Evolutionary conservation across 1,140 invertebrate genomes (phyloP).

Genomic region (Eufriesea mexicana): DNA sequence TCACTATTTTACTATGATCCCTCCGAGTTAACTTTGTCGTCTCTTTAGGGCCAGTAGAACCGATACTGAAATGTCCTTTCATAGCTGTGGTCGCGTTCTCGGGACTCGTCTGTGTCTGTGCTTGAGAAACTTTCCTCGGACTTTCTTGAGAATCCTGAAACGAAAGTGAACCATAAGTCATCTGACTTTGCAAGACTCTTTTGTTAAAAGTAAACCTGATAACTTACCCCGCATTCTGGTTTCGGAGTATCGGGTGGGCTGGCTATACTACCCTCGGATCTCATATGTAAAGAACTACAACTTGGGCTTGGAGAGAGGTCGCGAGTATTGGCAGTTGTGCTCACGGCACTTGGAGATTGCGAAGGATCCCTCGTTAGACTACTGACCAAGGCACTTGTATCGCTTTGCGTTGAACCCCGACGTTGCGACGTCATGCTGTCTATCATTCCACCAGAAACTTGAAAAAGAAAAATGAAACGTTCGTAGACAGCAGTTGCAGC

Average conservation of each 20-base stretch:
- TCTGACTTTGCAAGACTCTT: no score
- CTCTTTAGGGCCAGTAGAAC: slow-evolving; percentile 82
- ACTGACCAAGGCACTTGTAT: slow-evolving; percentile 86
- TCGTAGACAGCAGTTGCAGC: not conserved
- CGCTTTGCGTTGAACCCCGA: slow-evolving; percentile 85
- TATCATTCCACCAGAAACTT: slow-evolving; percentile 80
- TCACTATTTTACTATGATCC: slow-evolving; percentile 82
- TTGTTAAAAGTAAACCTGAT: not conserved
- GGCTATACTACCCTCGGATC: slow-evolving; percentile 81
- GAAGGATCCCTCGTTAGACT: slow-evolving; percentile 85
- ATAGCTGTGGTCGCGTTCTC: slow-evolving; percentile 83
- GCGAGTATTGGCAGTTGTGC: slow-evolving; percentile 82
- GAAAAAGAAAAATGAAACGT: slow-evolving; percentile 32
- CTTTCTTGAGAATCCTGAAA: slow-evolving; percentile 78
- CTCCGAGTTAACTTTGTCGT: slow-evolving; percentile 86
- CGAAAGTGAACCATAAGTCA: not conserved
- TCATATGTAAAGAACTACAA: slow-evolving; percentile 83
- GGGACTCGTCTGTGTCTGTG: slow-evolving; percentile 90
- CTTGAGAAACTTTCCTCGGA: slow-evolving; percentile 85
- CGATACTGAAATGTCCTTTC: slow-evolving; percentile 86
- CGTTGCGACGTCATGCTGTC: slow-evolving; percentile 80
- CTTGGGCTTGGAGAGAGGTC: slow-evolving; percentile 86
- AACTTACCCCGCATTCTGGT: slow-evolving; percentile 75
- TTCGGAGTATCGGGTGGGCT: slow-evolving; percentile 83
- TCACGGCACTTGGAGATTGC: slow-evolving; percentile 82